phyloP scores from a whole-genome alignment of 2,888 invertebrate genomes.

The Drymonia ruficornis region DNA sequence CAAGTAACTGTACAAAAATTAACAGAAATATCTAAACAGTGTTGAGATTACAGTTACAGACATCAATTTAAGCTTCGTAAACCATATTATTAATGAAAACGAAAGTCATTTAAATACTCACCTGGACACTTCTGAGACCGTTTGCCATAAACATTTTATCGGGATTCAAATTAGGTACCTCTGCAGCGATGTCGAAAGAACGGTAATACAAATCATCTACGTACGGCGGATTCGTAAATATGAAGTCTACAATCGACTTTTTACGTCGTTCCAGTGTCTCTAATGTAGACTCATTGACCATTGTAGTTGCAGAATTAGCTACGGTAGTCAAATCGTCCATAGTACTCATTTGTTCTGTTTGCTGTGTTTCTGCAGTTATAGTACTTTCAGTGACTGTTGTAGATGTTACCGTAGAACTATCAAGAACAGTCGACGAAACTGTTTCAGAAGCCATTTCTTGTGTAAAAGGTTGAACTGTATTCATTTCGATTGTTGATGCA shows the following conservation, averaged over 20 bases:
- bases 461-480: constrained; percentile 25
- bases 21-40: neutral
- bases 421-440: constrained; percentile 16
- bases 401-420: constrained; percentile 20
- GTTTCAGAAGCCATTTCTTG: constrained; percentile 18
- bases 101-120: constrained; percentile 35
- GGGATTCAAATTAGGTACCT: constrained; percentile 45
- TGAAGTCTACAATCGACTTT: constrained; percentile 73
- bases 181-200: constrained; percentile 66
- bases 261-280: constrained; percentile 70
- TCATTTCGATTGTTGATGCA: constrained; percentile 32
- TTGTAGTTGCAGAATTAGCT: constrained; percentile 36
- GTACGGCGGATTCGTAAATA: constrained; percentile 71
- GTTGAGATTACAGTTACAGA: neutral
- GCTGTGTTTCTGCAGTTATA: constrained; percentile 25
- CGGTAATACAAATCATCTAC: constrained; percentile 67
- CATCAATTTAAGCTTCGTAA: neutral
- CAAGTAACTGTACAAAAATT: no score
- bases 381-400: constrained; percentile 15
- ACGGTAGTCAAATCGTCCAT: constrained; percentile 18
- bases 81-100: neutral
- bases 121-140: constrained; percentile 74
- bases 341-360: constrained; percentile 28
- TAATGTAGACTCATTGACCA: constrained; percentile 46
- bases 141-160: constrained; percentile 72